Percentiles rank a stretch among this genome's conserved stretches.
These are phyloP conservation scores for Lissonota sp. DNA, from an alignment of 2,888 invertebrate species.

Conservation along the genomic window DNA sequence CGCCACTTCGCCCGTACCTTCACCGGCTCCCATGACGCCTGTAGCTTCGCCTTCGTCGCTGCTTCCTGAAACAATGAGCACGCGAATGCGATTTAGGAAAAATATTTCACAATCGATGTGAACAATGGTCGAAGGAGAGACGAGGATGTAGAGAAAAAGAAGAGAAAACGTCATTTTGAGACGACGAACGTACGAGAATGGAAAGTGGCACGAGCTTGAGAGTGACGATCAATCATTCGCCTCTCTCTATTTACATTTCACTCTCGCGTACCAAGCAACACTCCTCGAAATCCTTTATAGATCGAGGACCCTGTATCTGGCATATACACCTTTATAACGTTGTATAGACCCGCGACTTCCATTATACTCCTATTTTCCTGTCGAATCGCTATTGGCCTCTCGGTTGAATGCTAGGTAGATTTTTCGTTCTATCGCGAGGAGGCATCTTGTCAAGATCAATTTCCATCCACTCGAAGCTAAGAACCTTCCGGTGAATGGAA, in stretches of 20 bases:
- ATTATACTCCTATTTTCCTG: background rate
- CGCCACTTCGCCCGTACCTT: conserved; percentile 77
- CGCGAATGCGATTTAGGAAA: conserved; percentile 37
- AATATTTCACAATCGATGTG: conserved; percentile 1
- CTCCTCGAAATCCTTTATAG: background rate
- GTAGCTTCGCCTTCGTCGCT: conserved; percentile 86
- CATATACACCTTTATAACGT: background rate
- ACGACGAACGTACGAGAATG: background rate
- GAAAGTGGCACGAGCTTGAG: conserved; percentile 8
- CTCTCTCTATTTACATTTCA: conserved; percentile 2
- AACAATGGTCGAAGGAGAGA: conserved; percentile 12
- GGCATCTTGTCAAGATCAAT: too few species aligned
- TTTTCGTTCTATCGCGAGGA: too few species aligned
- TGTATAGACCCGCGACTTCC: background rate
- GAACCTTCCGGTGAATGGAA: too few species aligned
- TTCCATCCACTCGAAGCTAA: too few species aligned
- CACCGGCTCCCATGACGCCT: conserved; percentile 72
- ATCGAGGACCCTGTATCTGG: background rate
- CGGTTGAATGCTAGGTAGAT: background rate
- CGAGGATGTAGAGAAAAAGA: conserved; percentile 2
- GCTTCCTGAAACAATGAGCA: conserved; percentile 77
- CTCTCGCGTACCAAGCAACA: conserved; percentile 2
- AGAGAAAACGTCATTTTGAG: conserved; percentile 14
- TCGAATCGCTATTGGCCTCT: background rate
- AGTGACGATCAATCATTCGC: conserved; percentile 39